Evolutionary conservation across 2,797 vertebrate genomes (phyloP).

Genomic region (Acrossocheilus wenchowensis): DNA sequence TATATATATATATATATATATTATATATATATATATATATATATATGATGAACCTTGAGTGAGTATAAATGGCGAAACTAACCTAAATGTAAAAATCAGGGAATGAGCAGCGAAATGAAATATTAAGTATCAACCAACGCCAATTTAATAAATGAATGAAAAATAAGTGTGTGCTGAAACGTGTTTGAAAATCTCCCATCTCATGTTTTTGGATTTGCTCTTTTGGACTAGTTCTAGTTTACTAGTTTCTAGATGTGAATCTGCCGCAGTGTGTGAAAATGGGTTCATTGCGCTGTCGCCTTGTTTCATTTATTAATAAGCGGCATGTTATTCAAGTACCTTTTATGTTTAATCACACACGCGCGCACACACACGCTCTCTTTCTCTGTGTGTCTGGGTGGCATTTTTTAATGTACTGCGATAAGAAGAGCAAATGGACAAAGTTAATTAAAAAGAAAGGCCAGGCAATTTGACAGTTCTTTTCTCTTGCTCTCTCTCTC

Average conservation of each 20-base stretch:
- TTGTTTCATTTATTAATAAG: conserved; percentile 11
- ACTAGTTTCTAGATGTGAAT: not conserved
- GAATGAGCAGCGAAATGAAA: not conserved
- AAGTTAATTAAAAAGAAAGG: conserved; percentile 66
- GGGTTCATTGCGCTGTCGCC: not conserved
- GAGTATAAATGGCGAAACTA: not conserved
- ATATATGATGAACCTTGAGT: not conserved
- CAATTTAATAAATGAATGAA: not conserved
- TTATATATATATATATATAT: not conserved
- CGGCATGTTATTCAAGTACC: conserved; percentile 5
- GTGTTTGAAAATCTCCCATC: not conserved
- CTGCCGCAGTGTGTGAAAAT: not conserved
- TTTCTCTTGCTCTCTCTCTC: conserved; percentile 11
- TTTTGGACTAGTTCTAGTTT: not conserved
- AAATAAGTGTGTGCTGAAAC: not conserved
- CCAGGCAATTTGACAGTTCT: conserved; percentile 55
- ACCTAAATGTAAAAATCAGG: not conserved
- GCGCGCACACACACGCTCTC: conserved; percentile 36
- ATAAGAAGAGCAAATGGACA: conserved; percentile 63
- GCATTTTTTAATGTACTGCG: conserved; percentile 55
- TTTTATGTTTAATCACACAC: conserved; percentile 25
- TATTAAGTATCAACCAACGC: not conserved
- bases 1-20: not conserved
- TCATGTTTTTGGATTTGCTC: not conserved
- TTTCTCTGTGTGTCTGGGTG: conserved; percentile 43